Evolutionary conservation across 2,888 invertebrate species (phyloP).

Genomic region (Heliconius erato): DNA sequence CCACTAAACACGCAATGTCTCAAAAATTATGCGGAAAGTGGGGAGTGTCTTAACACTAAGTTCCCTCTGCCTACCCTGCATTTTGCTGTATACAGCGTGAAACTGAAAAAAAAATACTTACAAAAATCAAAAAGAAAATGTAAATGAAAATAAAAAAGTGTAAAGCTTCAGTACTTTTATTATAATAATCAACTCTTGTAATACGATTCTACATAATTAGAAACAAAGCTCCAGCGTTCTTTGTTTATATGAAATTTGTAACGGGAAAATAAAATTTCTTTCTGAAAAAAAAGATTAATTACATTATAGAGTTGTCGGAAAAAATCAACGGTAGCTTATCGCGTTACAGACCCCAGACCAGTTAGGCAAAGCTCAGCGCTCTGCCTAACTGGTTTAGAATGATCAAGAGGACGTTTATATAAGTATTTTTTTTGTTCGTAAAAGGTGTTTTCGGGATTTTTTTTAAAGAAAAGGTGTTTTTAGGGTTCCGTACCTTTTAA

Average conservation of each 20-base stretch:
- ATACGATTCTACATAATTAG: constrained; percentile 16
- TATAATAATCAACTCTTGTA: constrained; percentile 16
- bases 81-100: too few relatives aligned
- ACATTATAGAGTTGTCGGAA: constrained; percentile 16
- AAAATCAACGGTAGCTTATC: constrained; percentile 26
- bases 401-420: background rate
- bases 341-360: background rate
- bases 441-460: background rate
- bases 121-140: background rate
- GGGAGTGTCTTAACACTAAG: background rate
- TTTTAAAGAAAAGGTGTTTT: background rate
- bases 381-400: background rate
- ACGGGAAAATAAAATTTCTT: background rate
- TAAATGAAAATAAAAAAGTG: background rate
- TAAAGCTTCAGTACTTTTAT: background rate
- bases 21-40: too few relatives aligned
- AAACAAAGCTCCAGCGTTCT: background rate
- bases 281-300: constrained; percentile 17
- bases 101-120: background rate
- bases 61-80: background rate
- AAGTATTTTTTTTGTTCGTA: too few relatives aligned
- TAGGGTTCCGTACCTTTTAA: too few relatives aligned
- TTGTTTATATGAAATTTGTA: constrained; percentile 12
- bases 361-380: too few relatives aligned
- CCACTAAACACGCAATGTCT: too few relatives aligned